Percentiles rank a stretch among this genome's conserved stretches.
phyloP scores from a whole-genome alignment of 2,797 vertebrate genomes.

The Sebastes minor region DNA sequence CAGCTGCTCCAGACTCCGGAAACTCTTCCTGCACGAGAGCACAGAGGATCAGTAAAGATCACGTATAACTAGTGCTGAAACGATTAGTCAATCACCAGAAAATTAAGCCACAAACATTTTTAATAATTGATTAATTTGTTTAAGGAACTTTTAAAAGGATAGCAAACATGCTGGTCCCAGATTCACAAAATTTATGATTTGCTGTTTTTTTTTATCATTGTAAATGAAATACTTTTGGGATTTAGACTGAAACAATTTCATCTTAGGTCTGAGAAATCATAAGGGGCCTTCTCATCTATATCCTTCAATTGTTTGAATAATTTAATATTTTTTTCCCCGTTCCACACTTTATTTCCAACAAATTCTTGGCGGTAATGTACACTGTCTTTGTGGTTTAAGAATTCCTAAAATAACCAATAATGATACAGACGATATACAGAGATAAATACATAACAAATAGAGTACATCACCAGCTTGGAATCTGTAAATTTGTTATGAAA shows the following conservation, averaged over 20 bases:
- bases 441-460: no score
- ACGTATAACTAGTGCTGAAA: not conserved
- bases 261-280: not conserved
- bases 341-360: not conserved
- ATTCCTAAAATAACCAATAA: not conserved
- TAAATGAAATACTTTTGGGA: not conserved
- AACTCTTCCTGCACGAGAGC: conserved; percentile 86
- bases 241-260: not conserved
- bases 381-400: no score
- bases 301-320: not conserved
- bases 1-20: conserved; percentile 92
- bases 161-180: not conserved
- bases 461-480: no score
- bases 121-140: not conserved
- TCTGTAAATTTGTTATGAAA: no score
- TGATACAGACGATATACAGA: no score
- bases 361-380: no score
- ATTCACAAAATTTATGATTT: not conserved
- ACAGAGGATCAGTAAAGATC: not conserved
- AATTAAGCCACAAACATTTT: not conserved
- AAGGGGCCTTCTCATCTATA: not conserved
- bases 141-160: not conserved
- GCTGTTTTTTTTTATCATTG: not conserved
- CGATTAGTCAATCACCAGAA: not conserved
- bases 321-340: not conserved